These are phyloP conservation scores for Ibycter americanus DNA, from an alignment of 2,797 vertebrate species.

Conservation along the genomic window DNA sequence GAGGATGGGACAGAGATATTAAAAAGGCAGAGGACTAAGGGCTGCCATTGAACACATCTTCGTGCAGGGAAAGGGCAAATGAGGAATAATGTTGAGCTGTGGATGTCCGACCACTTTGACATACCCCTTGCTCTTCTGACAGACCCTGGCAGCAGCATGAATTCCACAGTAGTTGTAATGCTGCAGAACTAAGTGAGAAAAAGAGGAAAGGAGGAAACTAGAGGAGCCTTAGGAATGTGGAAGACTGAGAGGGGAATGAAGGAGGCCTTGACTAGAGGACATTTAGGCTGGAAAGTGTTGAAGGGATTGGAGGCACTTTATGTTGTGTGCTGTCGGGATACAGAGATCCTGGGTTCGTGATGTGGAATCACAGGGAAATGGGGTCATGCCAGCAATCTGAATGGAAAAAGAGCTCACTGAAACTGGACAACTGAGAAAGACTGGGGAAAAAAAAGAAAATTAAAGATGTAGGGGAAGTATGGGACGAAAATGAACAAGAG, in stretches of 20 bases:
- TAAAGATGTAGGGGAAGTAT: not conserved
- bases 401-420: not conserved
- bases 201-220: not conserved
- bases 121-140: not conserved
- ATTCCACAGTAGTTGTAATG: not conserved
- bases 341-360: not conserved
- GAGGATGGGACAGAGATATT: not conserved
- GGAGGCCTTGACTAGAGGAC: not conserved
- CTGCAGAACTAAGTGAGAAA: not conserved
- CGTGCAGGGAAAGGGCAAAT: not conserved
- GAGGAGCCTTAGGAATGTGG: not conserved
- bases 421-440: not conserved
- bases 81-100: not conserved
- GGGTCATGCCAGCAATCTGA: rapidly evolving
- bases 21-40: not conserved
- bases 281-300: not conserved
- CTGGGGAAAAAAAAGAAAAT: not conserved
- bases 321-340: not conserved
- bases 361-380: not conserved
- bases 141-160: not conserved
- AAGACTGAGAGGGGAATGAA: not conserved
- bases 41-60: not conserved
- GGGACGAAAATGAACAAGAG: not conserved
- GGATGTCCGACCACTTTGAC: not conserved
- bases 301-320: not conserved